Conservation (phyloP, 2,888 invertebrate species). For the Amiota minor region DNA sequence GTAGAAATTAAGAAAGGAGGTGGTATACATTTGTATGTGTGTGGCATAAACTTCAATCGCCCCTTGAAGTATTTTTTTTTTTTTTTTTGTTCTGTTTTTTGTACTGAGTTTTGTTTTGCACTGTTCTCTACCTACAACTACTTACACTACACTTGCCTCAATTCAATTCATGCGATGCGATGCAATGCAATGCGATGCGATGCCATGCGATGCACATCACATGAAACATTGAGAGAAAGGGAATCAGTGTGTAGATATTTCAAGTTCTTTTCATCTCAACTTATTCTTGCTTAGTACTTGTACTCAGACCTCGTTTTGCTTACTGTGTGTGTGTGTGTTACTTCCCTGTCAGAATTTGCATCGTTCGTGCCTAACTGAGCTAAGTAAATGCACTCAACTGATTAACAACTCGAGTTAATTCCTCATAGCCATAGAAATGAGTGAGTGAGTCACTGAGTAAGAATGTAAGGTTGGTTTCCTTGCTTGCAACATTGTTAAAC, state of each 20-base stretch:
- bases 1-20: not conserved
- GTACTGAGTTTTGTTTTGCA: not conserved
- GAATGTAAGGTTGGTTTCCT: too few relatives aligned
- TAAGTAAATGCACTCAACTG: slow-evolving; percentile 27
- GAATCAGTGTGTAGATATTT: not conserved
- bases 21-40: not conserved
- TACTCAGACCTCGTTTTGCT: too few relatives aligned
- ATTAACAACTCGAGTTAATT: slow-evolving; percentile 20
- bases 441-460: not conserved
- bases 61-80: not conserved
- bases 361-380: slow-evolving; percentile 12
- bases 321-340: not conserved
- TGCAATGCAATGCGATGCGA: too few relatives aligned
- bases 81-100: not conserved
- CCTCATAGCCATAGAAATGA: slow-evolving; percentile 6
- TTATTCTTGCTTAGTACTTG: too few relatives aligned
- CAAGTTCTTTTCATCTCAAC: slow-evolving; percentile 13
- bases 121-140: too few relatives aligned
- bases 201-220: too few relatives aligned
- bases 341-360: not conserved
- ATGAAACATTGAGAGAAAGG: not conserved
- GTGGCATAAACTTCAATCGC: slow-evolving; percentile 1
- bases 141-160: not conserved
- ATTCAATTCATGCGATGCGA: not conserved
- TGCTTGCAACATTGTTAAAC: too few relatives aligned